phyloP scores from a whole-genome alignment of 2,888 invertebrate genomes.

The Psylliodes chrysocephalus region DNA sequence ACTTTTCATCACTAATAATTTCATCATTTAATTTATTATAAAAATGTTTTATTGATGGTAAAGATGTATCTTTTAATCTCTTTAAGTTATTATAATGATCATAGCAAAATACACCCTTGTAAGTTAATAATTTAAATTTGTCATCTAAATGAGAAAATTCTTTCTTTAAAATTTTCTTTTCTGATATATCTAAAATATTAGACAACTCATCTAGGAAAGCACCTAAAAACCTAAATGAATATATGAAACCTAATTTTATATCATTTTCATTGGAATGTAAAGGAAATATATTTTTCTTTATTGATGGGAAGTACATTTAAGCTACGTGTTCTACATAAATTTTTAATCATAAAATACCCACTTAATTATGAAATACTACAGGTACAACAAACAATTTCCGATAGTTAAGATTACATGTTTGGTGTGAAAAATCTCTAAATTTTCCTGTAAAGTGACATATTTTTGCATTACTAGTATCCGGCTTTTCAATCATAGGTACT shows the following conservation, averaged over 20 bases:
- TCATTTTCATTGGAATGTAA: not conserved
- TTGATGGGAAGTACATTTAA: not conserved
- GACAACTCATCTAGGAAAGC: not conserved
- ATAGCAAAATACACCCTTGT: conserved; percentile 39
- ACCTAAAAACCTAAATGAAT: not conserved
- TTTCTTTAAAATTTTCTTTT: too few relatives aligned
- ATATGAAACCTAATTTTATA: not conserved
- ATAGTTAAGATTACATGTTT: conserved; percentile 55
- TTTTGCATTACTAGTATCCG: conserved; percentile 47
- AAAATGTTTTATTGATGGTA: conserved; percentile 48
- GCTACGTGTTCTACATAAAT: conserved; percentile 40
- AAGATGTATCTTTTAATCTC: conserved; percentile 36
- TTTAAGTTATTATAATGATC: conserved; percentile 42
- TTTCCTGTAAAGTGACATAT: conserved; percentile 52
- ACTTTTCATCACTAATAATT: conserved; percentile 46
- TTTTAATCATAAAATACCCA: conserved; percentile 53
- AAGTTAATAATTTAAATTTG: not conserved
- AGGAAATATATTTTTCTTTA: not conserved
- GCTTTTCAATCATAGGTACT: conserved; percentile 18
- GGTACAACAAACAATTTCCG: conserved; percentile 50
- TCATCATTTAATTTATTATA: conserved; percentile 42
- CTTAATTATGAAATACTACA: conserved; percentile 54
- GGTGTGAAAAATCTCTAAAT: conserved; percentile 49
- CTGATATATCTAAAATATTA: not conserved
- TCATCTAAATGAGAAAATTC: too few relatives aligned